These are phyloP conservation scores for Antitype chi DNA, from an alignment of 2,888 invertebrate genomes.

Conservation along the genomic window DNA sequence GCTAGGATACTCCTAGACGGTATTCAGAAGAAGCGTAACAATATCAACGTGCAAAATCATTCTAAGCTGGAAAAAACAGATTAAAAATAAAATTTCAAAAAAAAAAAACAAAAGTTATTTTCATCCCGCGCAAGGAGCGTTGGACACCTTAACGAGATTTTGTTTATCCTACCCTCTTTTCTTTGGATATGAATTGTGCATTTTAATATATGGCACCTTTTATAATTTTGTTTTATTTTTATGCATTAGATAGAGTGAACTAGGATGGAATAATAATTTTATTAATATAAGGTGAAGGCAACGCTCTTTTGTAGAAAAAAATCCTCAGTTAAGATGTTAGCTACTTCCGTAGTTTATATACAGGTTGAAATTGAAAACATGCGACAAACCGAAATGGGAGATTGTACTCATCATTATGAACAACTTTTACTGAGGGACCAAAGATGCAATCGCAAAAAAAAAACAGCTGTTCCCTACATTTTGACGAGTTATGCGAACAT, in stretches of 20 bases:
- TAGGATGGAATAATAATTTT: constrained; percentile 11
- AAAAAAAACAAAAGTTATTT: constrained; percentile 33
- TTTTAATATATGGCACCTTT: constrained; percentile 62
- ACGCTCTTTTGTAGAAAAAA: neutral
- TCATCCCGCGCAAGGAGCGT: constrained; percentile 23
- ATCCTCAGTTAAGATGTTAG: neutral
- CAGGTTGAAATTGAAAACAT: too few species aligned
- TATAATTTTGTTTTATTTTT: constrained; percentile 61
- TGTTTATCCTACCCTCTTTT: constrained; percentile 48
- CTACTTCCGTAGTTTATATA: neutral
- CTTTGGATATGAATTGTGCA: constrained; percentile 58
- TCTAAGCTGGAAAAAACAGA: constrained; percentile 25
- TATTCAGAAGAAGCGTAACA: neutral
- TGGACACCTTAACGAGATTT: constrained; percentile 49
- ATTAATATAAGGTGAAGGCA: neutral
- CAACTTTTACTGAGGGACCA: too few species aligned
- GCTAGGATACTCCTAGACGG: neutral
- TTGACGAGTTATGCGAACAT: too few species aligned
- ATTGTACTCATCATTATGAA: too few species aligned
- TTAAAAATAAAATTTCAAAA: constrained; percentile 42
- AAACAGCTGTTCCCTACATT: too few species aligned
- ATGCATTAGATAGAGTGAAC: constrained; percentile 6
- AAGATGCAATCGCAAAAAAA: too few species aligned
- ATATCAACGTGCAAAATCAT: constrained; percentile 16
- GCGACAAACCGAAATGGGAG: too few species aligned